A percentile compares a stretch with the other conserved stretches of the same genome.
phyloP scores from a whole-genome alignment of 2,797 vertebrate species.

The Odontamblyopus lacepedii region DNA sequence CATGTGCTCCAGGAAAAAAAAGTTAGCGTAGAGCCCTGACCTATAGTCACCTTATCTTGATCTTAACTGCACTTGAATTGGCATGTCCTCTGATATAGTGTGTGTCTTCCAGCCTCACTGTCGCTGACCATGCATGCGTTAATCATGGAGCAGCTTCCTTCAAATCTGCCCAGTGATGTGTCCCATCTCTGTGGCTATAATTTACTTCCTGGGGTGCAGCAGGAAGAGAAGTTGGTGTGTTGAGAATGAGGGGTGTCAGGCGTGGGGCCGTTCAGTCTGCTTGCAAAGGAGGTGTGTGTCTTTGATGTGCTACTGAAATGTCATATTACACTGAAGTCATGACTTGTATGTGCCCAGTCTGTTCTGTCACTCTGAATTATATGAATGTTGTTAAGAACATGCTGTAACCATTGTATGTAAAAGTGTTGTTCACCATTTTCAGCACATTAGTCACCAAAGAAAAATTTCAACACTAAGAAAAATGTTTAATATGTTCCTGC shows the following conservation, averaged over 20 bases:
- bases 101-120: slow-evolving; percentile 42
- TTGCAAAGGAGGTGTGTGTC: slow-evolving; percentile 53
- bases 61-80: slow-evolving; percentile 53
- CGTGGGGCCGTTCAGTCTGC: slow-evolving; percentile 57
- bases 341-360: slow-evolving; percentile 29
- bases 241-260: slow-evolving; percentile 62
- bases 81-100: slow-evolving; percentile 58
- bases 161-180: slow-evolving; percentile 64
- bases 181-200: slow-evolving; percentile 63
- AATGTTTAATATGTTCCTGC: neutral
- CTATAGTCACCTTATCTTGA: slow-evolving; percentile 47
- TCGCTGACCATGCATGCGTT: slow-evolving; percentile 69
- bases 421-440: neutral
- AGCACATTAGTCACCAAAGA: neutral
- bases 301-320: slow-evolving; percentile 49
- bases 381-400: neutral
- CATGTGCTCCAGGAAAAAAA: too few species aligned
- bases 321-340: slow-evolving; percentile 40
- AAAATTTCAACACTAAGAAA: neutral
- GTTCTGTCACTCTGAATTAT: slow-evolving; percentile 14
- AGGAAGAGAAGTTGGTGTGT: slow-evolving; percentile 67
- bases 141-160: slow-evolving; percentile 70
- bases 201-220: slow-evolving; percentile 68
- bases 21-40: too few species aligned
- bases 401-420: neutral